phyloP scores from a whole-genome alignment of 2,888 invertebrate species.

The Troides oblongomaculatus region DNA sequence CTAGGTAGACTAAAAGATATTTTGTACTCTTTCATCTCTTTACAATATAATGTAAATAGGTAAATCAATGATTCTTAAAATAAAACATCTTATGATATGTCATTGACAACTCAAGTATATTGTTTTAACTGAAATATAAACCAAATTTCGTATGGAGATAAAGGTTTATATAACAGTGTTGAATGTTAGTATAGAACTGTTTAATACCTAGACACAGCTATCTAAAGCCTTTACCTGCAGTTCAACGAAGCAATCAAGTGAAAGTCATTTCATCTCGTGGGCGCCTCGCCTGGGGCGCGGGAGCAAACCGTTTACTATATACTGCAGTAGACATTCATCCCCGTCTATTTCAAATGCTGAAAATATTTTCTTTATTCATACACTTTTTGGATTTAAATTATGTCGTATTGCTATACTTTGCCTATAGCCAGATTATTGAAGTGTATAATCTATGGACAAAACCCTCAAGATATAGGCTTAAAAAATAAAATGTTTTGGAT shows the following conservation, averaged over 20 bases:
- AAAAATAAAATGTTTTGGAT: too few species aligned
- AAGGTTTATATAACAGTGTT: not conserved
- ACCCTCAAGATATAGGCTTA: too few species aligned
- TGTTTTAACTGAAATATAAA: too few species aligned
- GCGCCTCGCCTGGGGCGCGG: slow-evolving; percentile 5
- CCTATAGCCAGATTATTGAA: not conserved
- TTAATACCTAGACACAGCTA: not conserved
- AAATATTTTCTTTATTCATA: slow-evolving; percentile 1
- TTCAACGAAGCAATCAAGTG: slow-evolving; percentile 19
- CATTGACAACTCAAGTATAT: too few species aligned
- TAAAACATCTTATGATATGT: too few species aligned
- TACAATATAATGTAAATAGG: too few species aligned
- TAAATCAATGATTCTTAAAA: too few species aligned
- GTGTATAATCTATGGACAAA: too few species aligned
- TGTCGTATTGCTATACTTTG: not conserved
- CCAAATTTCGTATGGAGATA: too few species aligned
- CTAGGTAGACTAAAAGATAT: too few species aligned
- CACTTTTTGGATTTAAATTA: not conserved
- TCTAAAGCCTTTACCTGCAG: slow-evolving; percentile 2
- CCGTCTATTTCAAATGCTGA: not conserved
- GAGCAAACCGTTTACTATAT: slow-evolving; percentile 1
- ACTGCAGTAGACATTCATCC: not conserved
- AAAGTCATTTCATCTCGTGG: slow-evolving; percentile 17
- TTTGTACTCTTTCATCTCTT: too few species aligned
- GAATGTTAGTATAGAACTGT: not conserved